These are phyloP conservation scores for Catharus ustulatus DNA, from an alignment of 2,797 vertebrate species.

Conservation along the genomic window DNA sequence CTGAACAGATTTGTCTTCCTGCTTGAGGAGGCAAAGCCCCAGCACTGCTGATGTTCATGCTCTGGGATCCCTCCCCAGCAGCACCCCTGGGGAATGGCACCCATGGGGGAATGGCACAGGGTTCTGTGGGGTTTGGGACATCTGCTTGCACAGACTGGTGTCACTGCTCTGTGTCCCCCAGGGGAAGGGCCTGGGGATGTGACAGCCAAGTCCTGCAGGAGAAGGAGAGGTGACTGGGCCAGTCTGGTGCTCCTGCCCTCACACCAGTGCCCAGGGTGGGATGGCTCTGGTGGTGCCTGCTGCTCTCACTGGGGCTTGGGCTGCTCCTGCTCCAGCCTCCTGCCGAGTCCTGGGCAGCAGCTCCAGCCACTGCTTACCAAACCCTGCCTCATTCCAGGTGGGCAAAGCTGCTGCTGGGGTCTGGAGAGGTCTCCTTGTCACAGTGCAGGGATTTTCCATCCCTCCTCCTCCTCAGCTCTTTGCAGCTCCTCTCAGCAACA, in stretches of 20 bases:
- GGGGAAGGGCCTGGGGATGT: neutral
- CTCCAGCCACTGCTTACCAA: neutral
- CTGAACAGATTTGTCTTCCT: neutral
- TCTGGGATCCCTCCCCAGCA: neutral
- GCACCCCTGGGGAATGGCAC: neutral
- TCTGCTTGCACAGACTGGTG: neutral
- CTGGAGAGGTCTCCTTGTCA: neutral
- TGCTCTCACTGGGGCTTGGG: neutral
- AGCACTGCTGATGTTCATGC: rapidly evolving
- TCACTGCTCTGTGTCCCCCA: neutral
- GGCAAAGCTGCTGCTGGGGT: neutral
- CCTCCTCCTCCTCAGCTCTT: neutral
- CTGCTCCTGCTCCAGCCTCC: neutral
- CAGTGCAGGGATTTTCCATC: neutral
- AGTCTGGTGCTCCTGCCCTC: neutral
- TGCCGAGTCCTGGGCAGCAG: neutral
- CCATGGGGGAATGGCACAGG: rapidly evolving
- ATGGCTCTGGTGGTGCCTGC: rapidly evolving
- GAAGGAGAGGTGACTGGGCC: neutral
- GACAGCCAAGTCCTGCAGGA: neutral
- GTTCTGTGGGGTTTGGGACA: rapidly evolving
- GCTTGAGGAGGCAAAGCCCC: neutral
- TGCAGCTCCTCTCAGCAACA: neutral
- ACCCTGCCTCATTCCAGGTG: neutral
- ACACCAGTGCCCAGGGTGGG: neutral